Conservation (phyloP, 2,113 vertebrate genomes). For the Phalacrocorax brasilianus region DNA sequence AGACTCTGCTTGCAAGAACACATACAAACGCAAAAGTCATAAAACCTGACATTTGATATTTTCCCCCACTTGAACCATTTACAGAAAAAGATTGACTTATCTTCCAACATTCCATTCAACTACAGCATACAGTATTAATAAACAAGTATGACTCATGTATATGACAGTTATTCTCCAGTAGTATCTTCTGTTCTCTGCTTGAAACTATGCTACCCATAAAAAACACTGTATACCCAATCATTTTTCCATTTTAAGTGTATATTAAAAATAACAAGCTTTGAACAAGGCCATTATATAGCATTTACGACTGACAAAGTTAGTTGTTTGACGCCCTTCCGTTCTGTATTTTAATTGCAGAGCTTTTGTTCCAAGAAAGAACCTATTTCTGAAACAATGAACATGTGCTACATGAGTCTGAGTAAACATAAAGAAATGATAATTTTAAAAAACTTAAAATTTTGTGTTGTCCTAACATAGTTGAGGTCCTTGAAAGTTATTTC, state of each 20-base stretch:
- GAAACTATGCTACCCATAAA: background rate
- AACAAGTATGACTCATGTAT: background rate
- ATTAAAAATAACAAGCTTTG: background rate
- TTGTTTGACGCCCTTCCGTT: background rate
- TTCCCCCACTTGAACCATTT: background rate
- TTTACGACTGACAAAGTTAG: background rate
- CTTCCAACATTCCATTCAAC: conserved; percentile 23
- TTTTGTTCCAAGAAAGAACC: background rate
- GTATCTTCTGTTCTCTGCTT: background rate
- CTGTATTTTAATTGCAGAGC: background rate
- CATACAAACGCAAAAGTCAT: background rate
- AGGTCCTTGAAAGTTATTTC: background rate
- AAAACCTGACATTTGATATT: conserved; percentile 24
- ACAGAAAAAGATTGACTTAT: background rate
- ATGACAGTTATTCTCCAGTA: background rate
- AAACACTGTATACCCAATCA: background rate
- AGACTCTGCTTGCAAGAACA: background rate
- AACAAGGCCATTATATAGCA: background rate
- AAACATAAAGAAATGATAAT: background rate
- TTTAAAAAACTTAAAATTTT: background rate
- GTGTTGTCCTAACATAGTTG: background rate
- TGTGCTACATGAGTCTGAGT: background rate
- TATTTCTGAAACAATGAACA: background rate
- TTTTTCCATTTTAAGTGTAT: background rate
- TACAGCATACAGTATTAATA: background rate